Conservation (phyloP, 2,113 vertebrate species). For the Odobenus rosmarus region DNA sequence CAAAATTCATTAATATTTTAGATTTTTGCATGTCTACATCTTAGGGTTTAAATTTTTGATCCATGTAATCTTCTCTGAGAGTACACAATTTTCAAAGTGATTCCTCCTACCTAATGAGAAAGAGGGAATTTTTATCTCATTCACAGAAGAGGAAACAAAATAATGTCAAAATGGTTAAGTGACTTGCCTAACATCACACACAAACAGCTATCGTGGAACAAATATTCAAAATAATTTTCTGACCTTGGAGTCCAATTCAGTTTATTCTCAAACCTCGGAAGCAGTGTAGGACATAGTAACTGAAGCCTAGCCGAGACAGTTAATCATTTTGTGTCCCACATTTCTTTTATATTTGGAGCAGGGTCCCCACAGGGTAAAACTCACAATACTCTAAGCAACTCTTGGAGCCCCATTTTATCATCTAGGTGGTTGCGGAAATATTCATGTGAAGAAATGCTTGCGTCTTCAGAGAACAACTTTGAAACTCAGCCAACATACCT, state of each 20-base stretch:
- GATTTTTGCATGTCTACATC: not conserved
- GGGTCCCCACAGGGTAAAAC: too few relatives aligned
- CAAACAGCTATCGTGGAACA: not conserved
- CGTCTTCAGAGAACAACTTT: not conserved
- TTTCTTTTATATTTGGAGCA: not conserved
- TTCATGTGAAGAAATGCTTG: not conserved
- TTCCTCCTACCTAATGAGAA: not conserved
- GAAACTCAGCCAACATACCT: not conserved
- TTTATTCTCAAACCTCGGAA: not conserved
- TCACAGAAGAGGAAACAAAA: not conserved
- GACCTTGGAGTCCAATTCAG: not conserved
- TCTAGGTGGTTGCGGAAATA: not conserved
- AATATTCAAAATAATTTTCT: not conserved
- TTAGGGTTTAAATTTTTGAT: not conserved
- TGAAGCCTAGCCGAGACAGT: not conserved
- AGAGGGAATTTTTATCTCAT: not conserved
- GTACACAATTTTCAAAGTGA: not conserved
- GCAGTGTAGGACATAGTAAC: not conserved
- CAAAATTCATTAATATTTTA: slow-evolving; percentile 34
- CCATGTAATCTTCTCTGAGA: not conserved
- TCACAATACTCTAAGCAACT: not conserved
- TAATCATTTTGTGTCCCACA: not conserved
- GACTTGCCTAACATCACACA: not conserved
- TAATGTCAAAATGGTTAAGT: not conserved
- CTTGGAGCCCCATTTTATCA: not conserved